Evolutionary conservation across 2,797 vertebrate genomes (phyloP).

Genomic region (Petrocephalus sullivani): DNA sequence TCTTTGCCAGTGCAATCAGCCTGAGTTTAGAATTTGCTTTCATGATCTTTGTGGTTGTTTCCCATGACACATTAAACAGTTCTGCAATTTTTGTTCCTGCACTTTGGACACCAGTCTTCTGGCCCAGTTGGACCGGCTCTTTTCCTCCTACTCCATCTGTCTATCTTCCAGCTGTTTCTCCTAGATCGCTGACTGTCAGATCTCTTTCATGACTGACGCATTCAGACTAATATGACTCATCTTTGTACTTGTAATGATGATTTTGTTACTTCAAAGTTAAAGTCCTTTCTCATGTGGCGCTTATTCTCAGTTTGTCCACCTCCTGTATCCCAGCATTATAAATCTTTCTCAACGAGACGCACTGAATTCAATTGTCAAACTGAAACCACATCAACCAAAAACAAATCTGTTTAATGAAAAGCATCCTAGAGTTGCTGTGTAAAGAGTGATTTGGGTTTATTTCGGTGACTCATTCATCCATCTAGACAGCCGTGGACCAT

Average conservation of each 20-base stretch:
- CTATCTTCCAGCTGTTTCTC: neutral
- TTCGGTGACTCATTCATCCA: neutral
- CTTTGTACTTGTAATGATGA: neutral
- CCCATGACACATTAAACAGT: neutral
- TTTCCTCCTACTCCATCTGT: neutral
- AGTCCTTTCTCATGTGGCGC: neutral
- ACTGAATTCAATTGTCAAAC: neutral
- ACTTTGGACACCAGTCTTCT: neutral
- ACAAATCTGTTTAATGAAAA: neutral
- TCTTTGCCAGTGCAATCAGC: neutral
- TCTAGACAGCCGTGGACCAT: neutral
- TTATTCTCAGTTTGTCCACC: neutral
- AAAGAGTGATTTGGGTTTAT: neutral
- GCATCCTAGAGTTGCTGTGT: neutral
- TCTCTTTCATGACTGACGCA: neutral
- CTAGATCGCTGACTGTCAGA: neutral
- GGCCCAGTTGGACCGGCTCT: neutral
- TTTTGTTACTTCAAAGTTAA: neutral
- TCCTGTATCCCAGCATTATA: neutral
- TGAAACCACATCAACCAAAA: slow-evolving; percentile 3
- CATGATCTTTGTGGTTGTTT: neutral
- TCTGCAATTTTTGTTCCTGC: neutral
- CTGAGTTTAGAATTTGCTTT: neutral
- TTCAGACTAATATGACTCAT: neutral
- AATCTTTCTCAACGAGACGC: neutral